phyloP scores from a whole-genome alignment of 2,797 vertebrate species.

The Darevskia nairensis region DNA sequence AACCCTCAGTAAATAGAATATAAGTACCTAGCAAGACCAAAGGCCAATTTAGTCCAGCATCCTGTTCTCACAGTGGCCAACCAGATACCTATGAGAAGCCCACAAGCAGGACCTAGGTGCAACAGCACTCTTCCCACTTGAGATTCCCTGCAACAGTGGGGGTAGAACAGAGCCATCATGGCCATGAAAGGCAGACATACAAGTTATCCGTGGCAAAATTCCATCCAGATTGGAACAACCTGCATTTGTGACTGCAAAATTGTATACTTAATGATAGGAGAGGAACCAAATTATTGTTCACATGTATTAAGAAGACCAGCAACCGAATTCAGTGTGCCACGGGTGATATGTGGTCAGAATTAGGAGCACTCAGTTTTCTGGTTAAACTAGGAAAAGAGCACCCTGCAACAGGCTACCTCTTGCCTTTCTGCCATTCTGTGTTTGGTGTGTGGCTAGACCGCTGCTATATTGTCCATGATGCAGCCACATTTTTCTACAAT shows the following conservation, averaged over 20 bases:
- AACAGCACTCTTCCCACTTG: background rate
- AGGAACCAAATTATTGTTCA: background rate
- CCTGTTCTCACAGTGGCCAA: too few relatives aligned
- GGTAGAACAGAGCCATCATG: background rate
- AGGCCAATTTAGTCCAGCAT: too few relatives aligned
- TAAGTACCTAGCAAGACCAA: too few relatives aligned
- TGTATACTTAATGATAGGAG: background rate
- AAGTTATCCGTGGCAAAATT: too few relatives aligned
- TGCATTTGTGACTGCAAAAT: background rate
- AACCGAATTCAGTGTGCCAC: background rate
- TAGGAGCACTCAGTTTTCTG: background rate
- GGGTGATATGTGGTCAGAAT: background rate
- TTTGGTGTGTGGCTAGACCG: conserved; percentile 72
- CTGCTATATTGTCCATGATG: conserved; percentile 80
- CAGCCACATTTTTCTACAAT: conserved; percentile 88
- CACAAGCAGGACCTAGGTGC: background rate
- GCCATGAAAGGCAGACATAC: too few relatives aligned
- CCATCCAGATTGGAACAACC: background rate
- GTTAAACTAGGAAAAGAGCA: accelerated
- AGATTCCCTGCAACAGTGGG: background rate
- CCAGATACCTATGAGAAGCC: background rate
- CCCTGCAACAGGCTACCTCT: background rate
- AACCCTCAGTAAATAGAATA: background rate
- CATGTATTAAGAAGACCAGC: background rate
- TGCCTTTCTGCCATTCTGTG: background rate